These are phyloP conservation scores for Hydractinia echinata DNA, from an alignment of 30 jellyfish, hydroid and myxozoan species.

Conservation along the genomic window DNA sequence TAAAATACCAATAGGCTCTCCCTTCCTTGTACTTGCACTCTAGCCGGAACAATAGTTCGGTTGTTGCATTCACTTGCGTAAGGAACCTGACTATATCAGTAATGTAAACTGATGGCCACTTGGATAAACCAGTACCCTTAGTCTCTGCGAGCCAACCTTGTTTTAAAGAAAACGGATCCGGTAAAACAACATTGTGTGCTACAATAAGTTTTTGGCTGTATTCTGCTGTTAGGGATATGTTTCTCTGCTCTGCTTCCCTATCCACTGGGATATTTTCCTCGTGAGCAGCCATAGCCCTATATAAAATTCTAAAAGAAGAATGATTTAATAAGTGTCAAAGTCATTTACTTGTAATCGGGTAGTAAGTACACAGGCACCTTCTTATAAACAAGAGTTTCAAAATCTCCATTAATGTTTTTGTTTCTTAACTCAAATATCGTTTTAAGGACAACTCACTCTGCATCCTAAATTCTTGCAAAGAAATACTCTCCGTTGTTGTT, in stretches of 20 bases:
- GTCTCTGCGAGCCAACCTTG: neutral
- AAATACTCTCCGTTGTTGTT: neutral
- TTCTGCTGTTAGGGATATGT: conserved; percentile 1
- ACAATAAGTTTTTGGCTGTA: neutral
- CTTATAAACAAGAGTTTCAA: conserved; percentile 17
- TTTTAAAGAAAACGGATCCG: neutral
- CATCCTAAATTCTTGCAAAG: conserved; percentile 18
- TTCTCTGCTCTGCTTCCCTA: conserved; percentile 4
- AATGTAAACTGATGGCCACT: conserved; percentile 1
- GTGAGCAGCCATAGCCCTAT: neutral
- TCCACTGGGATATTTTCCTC: neutral
- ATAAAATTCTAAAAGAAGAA: neutral
- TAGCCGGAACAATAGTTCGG: neutral
- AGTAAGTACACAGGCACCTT: neutral
- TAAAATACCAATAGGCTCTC: neutral
- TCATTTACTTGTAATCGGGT: neutral
- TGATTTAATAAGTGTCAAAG: neutral
- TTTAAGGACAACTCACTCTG: conserved; percentile 26
- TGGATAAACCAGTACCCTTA: neutral
- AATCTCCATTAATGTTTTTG: conserved; percentile 8
- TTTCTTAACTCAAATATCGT: conserved; percentile 12
- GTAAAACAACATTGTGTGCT: neutral
- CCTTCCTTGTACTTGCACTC: conserved; percentile 18
- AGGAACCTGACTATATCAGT: neutral
- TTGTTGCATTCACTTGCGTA: neutral